These are phyloP conservation scores for Catalaphyllia jardinei DNA, from an alignment of 64 coral and sea anemone species.

Conservation along the genomic window DNA sequence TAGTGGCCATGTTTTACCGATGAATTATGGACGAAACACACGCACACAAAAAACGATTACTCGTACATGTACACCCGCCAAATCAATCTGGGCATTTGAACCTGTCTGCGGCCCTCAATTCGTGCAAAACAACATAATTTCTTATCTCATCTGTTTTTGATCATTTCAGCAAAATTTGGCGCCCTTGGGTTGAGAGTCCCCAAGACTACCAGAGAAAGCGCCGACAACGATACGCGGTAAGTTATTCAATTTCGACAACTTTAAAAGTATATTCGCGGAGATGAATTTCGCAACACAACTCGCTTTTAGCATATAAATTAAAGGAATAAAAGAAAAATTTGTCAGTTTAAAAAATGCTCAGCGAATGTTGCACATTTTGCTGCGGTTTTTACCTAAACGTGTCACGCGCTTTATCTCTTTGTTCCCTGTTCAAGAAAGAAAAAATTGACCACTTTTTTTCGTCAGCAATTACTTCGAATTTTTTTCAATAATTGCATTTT, in stretches of 20 bases:
- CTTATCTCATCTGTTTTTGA: background rate
- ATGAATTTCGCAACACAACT: background rate
- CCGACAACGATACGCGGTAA: slow-evolving; percentile 1
- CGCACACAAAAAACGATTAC: slow-evolving; percentile 18
- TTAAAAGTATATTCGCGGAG: background rate
- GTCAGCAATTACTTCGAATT: too few species aligned
- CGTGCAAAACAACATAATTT: background rate
- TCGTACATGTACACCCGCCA: background rate
- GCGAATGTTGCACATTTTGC: too few species aligned
- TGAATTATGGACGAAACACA: slow-evolving; percentile 4
- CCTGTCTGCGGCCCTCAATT: background rate
- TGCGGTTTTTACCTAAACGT: too few species aligned
- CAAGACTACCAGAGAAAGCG: background rate
- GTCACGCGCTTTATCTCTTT: too few species aligned
- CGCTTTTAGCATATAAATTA: too few species aligned
- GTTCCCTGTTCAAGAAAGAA: too few species aligned
- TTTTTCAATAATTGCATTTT: too few species aligned
- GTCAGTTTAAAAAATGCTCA: too few species aligned
- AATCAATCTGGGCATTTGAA: background rate
- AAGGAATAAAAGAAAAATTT: too few species aligned
- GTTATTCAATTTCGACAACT: background rate
- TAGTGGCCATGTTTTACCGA: background rate
- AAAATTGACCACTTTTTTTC: too few species aligned
- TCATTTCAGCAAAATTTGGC: slow-evolving; percentile 46
- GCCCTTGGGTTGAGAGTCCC: slow-evolving; percentile 6